A percentile compares a stretch with the other conserved stretches of the same genome.
Evolutionary conservation across 2,797 vertebrate genomes (phyloP).

Genomic region (Coranthus polyacanthus): DNA sequence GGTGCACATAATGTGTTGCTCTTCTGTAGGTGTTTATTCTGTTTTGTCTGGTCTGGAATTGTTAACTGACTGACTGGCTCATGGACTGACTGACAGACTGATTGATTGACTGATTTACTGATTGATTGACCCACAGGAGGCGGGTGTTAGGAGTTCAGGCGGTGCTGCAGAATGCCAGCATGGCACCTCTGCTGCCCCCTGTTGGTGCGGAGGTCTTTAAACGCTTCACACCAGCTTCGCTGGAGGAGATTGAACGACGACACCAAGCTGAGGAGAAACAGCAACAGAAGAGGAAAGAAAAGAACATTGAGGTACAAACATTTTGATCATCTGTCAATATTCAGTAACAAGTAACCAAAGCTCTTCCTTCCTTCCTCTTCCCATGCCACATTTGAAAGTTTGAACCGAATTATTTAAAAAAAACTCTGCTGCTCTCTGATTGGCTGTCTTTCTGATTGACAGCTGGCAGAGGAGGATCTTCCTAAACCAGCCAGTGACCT

Average conservation of each 20-base stretch:
- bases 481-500: conserved; percentile 89
- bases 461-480: conserved; percentile 87
- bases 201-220: conserved; percentile 88
- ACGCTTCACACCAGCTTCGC: conserved; percentile 89
- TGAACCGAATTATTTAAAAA: too few relatives aligned
- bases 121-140: too few relatives aligned
- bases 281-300: conserved; percentile 51
- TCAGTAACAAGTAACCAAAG: neutral
- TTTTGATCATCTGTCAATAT: neutral
- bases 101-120: too few relatives aligned
- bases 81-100: too few relatives aligned
- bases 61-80: too few relatives aligned
- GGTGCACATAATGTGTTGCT: too few relatives aligned
- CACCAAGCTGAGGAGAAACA: conserved; percentile 53
- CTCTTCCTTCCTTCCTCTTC: too few relatives aligned
- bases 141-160: too few relatives aligned
- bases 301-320: conserved; percentile 63
- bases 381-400: neutral
- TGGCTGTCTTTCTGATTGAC: conserved; percentile 18
- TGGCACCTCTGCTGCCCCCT: conserved; percentile 84
- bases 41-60: too few relatives aligned
- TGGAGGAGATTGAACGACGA: conserved; percentile 87
- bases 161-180: conserved; percentile 86
- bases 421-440: neutral
- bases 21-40: too few relatives aligned